phyloP scores from a whole-genome alignment of 2,888 invertebrate genomes.

The Mechanitis messenoides region DNA sequence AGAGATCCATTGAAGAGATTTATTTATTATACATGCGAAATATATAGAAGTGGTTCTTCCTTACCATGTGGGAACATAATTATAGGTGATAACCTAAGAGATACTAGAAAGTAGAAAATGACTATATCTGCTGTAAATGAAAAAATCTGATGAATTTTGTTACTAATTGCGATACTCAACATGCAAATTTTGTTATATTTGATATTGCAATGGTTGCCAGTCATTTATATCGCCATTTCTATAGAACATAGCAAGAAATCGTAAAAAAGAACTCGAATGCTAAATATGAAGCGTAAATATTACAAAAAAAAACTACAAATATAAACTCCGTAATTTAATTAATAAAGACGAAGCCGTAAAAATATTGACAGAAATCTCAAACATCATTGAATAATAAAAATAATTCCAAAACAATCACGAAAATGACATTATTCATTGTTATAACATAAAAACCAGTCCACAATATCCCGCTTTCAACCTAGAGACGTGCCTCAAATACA shows the following conservation, averaged over 20 bases:
- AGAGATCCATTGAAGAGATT: conserved; percentile 18
- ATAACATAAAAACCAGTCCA: conserved; percentile 19
- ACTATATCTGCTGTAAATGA: no score
- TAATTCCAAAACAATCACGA: conserved; percentile 12
- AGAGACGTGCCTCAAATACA: conserved; percentile 30
- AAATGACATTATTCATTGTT: conserved; percentile 16
- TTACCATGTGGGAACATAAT: conserved; percentile 20
- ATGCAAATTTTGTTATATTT: conserved; percentile 9
- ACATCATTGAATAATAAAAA: neutral
- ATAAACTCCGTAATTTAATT: no score
- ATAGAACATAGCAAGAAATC: no score
- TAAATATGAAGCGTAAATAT: no score
- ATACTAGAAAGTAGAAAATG: no score
- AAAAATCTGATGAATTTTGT: no score
- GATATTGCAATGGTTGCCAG: no score
- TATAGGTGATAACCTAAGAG: conserved; percentile 22
- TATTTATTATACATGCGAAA: conserved; percentile 13
- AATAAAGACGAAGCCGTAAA: no score
- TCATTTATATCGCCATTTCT: no score
- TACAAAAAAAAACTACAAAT: no score
- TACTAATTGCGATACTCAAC: no score
- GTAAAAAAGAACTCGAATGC: no score
- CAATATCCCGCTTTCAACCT: conserved; percentile 31
- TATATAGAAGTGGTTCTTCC: conserved; percentile 9
- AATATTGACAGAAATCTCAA: neutral